These are phyloP conservation scores for Emydocephalus ijimae DNA, from an alignment of 2,113 vertebrate species.

Conservation along the genomic window DNA sequence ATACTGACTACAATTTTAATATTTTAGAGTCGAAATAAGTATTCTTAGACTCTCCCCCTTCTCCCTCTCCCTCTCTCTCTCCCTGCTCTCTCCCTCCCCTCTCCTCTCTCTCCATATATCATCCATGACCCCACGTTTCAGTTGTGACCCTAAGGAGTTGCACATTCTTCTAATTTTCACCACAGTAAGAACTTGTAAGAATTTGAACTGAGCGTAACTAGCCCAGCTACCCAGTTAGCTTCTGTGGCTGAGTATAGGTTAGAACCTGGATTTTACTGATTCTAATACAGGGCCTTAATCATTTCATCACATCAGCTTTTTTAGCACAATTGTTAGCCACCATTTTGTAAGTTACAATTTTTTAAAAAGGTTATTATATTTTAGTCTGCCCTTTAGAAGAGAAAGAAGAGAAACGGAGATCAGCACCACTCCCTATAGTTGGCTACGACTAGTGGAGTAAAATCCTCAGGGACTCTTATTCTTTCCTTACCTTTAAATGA, in stretches of 20 bases:
- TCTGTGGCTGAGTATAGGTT: background rate
- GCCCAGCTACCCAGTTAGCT: background rate
- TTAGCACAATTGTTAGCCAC: background rate
- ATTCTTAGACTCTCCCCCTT: too few species aligned
- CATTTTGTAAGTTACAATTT: background rate
- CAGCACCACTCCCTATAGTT: background rate
- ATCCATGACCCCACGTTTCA: background rate
- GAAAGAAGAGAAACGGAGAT: background rate
- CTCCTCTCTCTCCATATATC: too few species aligned
- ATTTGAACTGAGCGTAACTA: background rate
- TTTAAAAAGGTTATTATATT: background rate
- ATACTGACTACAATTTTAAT: background rate
- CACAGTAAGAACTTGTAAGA: background rate
- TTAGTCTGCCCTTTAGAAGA: background rate
- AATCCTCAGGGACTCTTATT: background rate
- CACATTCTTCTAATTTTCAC: background rate
- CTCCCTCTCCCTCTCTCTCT: too few species aligned
- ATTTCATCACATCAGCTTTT: background rate
- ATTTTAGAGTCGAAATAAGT: background rate
- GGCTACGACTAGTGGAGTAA: background rate
- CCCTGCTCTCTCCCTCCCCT: too few species aligned
- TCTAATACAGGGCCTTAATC: background rate
- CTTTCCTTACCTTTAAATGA: background rate
- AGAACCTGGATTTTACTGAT: background rate
- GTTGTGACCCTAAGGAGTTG: background rate